These are phyloP conservation scores for Cassiopea andromeda DNA, from an alignment of 30 jellyfish, hydroid and myxozoan species.

Conservation along the genomic window DNA sequence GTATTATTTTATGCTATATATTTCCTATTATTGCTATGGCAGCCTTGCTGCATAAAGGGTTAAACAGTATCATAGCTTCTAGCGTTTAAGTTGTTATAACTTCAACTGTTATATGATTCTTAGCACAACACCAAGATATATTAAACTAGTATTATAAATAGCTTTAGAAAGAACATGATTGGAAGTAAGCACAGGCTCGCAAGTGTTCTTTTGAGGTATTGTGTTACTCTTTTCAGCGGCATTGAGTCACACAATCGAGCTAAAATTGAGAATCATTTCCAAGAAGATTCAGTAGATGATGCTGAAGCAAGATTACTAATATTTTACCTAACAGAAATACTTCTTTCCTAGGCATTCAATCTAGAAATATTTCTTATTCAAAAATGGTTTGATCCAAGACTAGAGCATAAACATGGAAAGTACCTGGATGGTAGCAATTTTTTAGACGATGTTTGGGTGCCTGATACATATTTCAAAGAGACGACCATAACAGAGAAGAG, in stretches of 20 bases:
- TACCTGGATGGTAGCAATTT: conserved; percentile 74
- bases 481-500: conserved; percentile 64
- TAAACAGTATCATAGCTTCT: too few relatives aligned
- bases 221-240: too few relatives aligned
- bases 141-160: background rate
- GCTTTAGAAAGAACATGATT: too few relatives aligned
- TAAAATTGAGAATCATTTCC: background rate
- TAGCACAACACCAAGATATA: background rate
- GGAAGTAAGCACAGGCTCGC: too few relatives aligned
- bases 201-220: too few relatives aligned
- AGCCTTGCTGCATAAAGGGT: too few relatives aligned
- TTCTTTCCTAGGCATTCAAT: conserved; percentile 61
- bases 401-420: conserved; percentile 60
- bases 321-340: background rate
- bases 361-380: conserved; percentile 77
- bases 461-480: conserved; percentile 90
- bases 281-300: background rate
- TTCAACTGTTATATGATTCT: background rate
- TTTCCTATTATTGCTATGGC: too few relatives aligned
- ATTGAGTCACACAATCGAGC: too few relatives aligned
- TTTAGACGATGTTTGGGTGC: conserved; percentile 71
- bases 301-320: background rate
- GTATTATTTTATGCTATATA: too few relatives aligned
- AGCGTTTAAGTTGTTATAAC: background rate
- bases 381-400: conserved; percentile 84